phyloP scores from a whole-genome alignment of 2,797 vertebrate species.

The Arremon brunneinucha region DNA sequence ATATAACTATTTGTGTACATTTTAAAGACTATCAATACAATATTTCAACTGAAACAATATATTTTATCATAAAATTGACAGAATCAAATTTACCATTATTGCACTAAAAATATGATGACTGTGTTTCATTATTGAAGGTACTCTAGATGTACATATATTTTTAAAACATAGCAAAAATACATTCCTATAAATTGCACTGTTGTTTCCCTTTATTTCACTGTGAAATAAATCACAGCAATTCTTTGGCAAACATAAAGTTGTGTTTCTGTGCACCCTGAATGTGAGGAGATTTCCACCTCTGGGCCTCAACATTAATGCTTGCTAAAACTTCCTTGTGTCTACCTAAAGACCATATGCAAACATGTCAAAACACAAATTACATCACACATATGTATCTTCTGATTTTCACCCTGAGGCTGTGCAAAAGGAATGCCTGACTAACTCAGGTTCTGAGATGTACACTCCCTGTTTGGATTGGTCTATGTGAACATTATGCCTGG shows the following conservation, averaged over 20 bases:
- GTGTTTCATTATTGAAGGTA: not conserved
- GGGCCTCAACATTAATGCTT: not conserved
- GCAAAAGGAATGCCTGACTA: not conserved
- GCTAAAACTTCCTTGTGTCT: not conserved
- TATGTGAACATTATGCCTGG: not conserved
- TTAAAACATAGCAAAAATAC: not conserved
- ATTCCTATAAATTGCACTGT: not conserved
- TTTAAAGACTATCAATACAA: not conserved
- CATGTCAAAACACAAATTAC: not conserved
- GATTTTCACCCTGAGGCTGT: not conserved
- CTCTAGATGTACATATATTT: slow-evolving; percentile 9
- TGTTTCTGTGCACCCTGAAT: not conserved
- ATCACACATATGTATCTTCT: not conserved
- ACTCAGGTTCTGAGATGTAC: not conserved
- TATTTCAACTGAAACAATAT: slow-evolving; percentile 9
- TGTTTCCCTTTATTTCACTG: not conserved
- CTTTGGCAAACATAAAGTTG: not conserved
- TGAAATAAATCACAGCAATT: not conserved
- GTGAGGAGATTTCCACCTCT: not conserved
- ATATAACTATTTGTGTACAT: not conserved
- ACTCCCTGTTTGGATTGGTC: not conserved
- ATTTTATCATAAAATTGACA: slow-evolving; percentile 38
- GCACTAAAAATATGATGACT: not conserved
- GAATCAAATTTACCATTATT: not conserved
- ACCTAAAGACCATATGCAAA: not conserved